Percentiles rank a stretch among this genome's conserved stretches.
Conservation (phyloP, 2,888 invertebrate species). For the Odiellus spinosus region DNA sequence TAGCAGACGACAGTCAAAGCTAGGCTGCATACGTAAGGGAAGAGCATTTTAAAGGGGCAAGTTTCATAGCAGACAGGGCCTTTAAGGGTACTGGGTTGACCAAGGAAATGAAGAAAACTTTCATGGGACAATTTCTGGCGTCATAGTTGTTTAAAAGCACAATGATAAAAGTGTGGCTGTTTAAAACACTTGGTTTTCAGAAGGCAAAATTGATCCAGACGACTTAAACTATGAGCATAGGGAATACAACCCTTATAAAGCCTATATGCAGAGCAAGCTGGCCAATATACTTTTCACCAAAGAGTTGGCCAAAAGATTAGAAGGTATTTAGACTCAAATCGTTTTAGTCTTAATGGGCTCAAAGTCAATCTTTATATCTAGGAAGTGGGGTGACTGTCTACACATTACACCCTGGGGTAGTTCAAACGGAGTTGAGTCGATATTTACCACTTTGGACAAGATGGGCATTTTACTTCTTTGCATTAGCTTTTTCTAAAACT, state of each 20-base stretch:
- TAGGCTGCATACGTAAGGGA: too few relatives aligned
- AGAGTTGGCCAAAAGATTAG: conserved; percentile 24
- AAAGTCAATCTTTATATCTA: conserved; percentile 11
- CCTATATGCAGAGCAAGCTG: conserved; percentile 29
- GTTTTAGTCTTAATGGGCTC: conserved; percentile 33
- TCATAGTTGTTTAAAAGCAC: too few relatives aligned
- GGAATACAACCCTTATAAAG: conserved; percentile 18
- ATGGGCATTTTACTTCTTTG: conserved; percentile 25
- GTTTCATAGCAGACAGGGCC: too few relatives aligned
- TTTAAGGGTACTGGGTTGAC: too few relatives aligned
- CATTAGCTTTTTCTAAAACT: conserved; percentile 26
- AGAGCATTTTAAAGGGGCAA: too few relatives aligned
- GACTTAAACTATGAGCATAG: conserved; percentile 22
- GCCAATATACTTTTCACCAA: conserved; percentile 29
- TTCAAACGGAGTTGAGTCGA: conserved; percentile 28
- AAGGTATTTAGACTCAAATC: conserved; percentile 26
- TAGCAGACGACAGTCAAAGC: too few relatives aligned
- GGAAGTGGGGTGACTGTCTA: conserved; percentile 30
- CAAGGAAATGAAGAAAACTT: too few relatives aligned
- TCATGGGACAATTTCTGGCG: too few relatives aligned
- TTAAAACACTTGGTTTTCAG: too few relatives aligned
- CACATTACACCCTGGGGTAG: conserved; percentile 33
- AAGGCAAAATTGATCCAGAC: conserved; percentile 23
- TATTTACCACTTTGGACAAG: conserved; percentile 28
- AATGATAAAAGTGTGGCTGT: too few relatives aligned